Percentiles rank a stretch among this genome's conserved stretches.
phyloP scores from a whole-genome alignment of 2,888 invertebrate species.

The Orgyia antiqua region DNA sequence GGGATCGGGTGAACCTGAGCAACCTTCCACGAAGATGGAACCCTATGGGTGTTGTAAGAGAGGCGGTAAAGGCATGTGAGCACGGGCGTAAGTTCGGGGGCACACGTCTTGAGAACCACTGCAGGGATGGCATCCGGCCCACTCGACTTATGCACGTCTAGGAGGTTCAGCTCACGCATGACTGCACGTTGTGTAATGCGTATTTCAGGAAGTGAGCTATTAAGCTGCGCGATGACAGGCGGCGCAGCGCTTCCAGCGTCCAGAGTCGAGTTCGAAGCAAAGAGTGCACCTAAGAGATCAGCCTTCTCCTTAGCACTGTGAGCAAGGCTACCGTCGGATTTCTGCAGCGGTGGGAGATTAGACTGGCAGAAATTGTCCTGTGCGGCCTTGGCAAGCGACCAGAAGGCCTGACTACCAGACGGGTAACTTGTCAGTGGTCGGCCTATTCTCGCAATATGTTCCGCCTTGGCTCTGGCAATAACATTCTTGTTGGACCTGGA shows the following conservation, averaged over 20 bases:
- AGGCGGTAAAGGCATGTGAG: conserved; percentile 1
- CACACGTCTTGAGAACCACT: conserved; percentile 1
- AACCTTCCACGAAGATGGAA: no score
- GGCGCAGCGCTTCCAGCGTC: no score
- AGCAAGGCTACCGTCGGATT: neutral
- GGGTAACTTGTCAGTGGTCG: neutral
- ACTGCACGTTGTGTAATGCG: neutral
- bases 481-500: neutral
- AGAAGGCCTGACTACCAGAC: neutral
- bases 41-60: neutral
- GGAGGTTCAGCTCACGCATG: neutral
- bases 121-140: conserved; percentile 5
- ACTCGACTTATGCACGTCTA: conserved; percentile 2
- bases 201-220: neutral
- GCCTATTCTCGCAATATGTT: no score
- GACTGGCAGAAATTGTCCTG: conserved; percentile 1
- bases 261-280: no score
- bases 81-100: neutral
- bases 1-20: conserved; percentile 3
- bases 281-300: no score
- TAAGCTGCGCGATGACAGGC: neutral
- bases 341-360: neutral
- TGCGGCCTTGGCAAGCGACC: conserved; percentile 1
- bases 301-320: conserved; percentile 2
- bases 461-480: neutral